Evolutionary conservation across 2,113 vertebrate species (phyloP).

Genomic region (Zosterops hypoxanthus): DNA sequence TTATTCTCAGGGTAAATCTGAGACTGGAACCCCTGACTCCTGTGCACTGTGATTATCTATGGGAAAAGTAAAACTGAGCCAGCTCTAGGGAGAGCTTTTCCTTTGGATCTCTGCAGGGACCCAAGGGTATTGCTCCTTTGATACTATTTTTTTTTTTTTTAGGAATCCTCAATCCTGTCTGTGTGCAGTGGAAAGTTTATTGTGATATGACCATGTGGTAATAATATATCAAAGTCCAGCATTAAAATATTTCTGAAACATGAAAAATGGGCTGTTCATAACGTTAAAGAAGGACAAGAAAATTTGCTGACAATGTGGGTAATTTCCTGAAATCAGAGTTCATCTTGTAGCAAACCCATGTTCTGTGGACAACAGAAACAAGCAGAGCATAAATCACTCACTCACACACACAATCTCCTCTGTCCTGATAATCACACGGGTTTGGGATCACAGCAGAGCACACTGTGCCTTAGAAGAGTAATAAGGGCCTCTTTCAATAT

Average conservation of each 20-base stretch:
- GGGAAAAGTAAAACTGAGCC: conserved; percentile 71
- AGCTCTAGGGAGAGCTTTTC: conserved; percentile 62
- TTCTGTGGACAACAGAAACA: conserved; percentile 43
- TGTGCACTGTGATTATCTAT: conserved; percentile 57
- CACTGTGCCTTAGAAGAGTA: background rate
- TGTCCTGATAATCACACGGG: background rate
- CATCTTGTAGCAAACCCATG: conserved; percentile 7
- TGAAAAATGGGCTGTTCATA: conserved; percentile 48
- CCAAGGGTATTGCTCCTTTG: conserved; percentile 45
- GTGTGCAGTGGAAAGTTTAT: conserved; percentile 52
- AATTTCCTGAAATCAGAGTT: conserved; percentile 66
- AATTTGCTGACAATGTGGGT: conserved; percentile 59
- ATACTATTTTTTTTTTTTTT: conserved; percentile 65
- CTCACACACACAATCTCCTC: background rate
- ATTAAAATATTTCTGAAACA: conserved; percentile 66
- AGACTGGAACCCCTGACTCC: conserved; percentile 43
- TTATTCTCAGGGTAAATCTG: conserved; percentile 45
- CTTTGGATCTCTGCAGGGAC: conserved; percentile 65
- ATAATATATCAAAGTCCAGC: conserved; percentile 65
- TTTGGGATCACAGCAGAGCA: conserved; percentile 4
- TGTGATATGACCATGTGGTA: conserved; percentile 58
- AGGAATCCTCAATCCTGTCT: conserved; percentile 41
- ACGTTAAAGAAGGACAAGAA: conserved; percentile 20
- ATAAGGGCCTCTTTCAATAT: background rate
- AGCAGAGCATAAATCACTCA: conserved; percentile 62